phyloP scores from a whole-genome alignment of 92 coral and sea anemone genomes.

The Umimayanthus chanpuru region DNA sequence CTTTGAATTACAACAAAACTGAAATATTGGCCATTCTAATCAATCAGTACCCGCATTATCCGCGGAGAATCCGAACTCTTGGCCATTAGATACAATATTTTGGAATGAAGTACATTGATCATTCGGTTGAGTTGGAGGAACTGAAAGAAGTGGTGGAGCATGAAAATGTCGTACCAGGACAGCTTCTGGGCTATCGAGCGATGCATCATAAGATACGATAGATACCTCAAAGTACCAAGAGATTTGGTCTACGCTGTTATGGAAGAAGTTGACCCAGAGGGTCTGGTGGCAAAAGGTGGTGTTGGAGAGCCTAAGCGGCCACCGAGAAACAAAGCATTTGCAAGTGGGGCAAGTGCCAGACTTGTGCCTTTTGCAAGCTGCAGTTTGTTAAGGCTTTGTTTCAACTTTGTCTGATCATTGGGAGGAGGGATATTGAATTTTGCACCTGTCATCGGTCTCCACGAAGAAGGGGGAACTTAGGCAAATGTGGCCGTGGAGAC shows the following conservation, averaged over 20 bases:
- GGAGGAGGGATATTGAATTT: too few species aligned
- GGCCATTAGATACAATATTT: conserved; percentile 25
- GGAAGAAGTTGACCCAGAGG: conserved; percentile 28
- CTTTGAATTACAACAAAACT: background rate
- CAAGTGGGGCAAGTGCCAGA: too few species aligned
- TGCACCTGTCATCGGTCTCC: too few species aligned
- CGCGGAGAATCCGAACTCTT: conserved; percentile 35
- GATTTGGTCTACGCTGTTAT: conserved; percentile 34
- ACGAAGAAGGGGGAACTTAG: too few species aligned
- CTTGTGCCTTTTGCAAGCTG: background rate
- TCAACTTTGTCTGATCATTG: too few species aligned
- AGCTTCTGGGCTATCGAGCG: conserved; percentile 38
- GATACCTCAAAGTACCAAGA: conserved; percentile 22
- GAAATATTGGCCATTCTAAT: conserved; percentile 5
- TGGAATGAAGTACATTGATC: conserved; percentile 37
- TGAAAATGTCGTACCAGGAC: conserved; percentile 29
- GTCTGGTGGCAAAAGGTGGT: conserved; percentile 36
- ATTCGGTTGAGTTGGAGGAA: conserved; percentile 21
- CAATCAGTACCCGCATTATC: conserved; percentile 10
- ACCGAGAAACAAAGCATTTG: too few species aligned
- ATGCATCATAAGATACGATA: conserved; percentile 7
- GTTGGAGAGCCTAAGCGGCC: conserved; percentile 29
- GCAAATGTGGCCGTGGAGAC: too few species aligned
- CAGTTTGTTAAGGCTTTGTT: too few species aligned
- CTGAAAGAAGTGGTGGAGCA: conserved; percentile 33